Conservation (phyloP, 2,113 vertebrate species). For the Notechis scutatus region DNA sequence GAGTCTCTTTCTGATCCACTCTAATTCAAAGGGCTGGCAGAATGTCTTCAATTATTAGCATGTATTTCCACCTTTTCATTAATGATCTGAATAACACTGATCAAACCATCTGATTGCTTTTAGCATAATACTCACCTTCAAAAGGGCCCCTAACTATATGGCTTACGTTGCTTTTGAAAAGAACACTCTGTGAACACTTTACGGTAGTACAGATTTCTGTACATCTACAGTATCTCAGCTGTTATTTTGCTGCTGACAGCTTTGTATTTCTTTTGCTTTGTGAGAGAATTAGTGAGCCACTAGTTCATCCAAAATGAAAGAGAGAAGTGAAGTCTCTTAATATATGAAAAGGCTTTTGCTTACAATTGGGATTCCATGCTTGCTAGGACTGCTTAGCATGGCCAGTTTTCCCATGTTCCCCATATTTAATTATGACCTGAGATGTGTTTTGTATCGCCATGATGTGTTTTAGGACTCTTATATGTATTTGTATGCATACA, state of each 20-base stretch:
- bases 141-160: not conserved
- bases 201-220: not conserved
- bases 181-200: not conserved
- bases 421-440: not conserved
- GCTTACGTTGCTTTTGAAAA: not conserved
- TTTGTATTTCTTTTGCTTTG: not conserved
- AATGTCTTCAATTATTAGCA: not conserved
- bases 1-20: not conserved
- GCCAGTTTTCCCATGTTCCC: not conserved
- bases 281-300: not conserved
- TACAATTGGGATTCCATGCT: not conserved
- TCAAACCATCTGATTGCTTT: not conserved
- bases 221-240: not conserved
- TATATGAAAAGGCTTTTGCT: not conserved
- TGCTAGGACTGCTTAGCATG: not conserved
- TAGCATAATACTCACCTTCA: not conserved
- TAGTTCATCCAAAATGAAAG: not conserved
- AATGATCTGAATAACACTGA: not conserved
- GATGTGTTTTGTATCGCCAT: not conserved
- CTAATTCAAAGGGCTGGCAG: not conserved
- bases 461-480: not conserved
- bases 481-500: not conserved
- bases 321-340: not conserved
- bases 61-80: not conserved
- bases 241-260: not conserved